Evolutionary conservation across 1,140 invertebrate genomes (phyloP).

Genomic region (Leucophenga varia): DNA sequence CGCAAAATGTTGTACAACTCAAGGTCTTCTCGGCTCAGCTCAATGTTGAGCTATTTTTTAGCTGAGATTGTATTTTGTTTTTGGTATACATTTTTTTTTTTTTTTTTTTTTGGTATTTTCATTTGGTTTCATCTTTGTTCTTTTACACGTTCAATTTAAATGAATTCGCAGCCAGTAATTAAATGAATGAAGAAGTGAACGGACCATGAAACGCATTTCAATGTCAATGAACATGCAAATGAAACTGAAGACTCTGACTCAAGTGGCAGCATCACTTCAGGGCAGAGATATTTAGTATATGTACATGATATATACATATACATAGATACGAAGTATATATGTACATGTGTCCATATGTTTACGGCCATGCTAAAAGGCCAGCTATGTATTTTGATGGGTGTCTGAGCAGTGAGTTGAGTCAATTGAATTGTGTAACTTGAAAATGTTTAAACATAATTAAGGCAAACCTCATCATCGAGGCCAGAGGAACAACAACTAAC

Average conservation of each 20-base stretch:
- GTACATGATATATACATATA: too few relatives aligned
- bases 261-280: slow-evolving; percentile 12
- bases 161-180: slow-evolving; percentile 36
- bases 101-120: not conserved
- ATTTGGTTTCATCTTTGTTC: not conserved
- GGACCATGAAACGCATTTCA: slow-evolving; percentile 49
- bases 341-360: too few relatives aligned
- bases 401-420: too few relatives aligned
- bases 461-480: too few relatives aligned
- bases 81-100: slow-evolving; percentile 11
- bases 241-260: slow-evolving; percentile 15
- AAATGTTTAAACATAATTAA: too few relatives aligned
- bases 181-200: slow-evolving; percentile 40
- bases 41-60: slow-evolving; percentile 18
- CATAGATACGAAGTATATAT: too few relatives aligned
- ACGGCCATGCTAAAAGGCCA: too few relatives aligned
- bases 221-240: slow-evolving; percentile 35
- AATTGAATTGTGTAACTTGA: too few relatives aligned
- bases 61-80: slow-evolving; percentile 14
- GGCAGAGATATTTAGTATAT: too few relatives aligned
- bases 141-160: slow-evolving; percentile 23
- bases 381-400: too few relatives aligned
- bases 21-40: slow-evolving; percentile 18
- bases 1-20: slow-evolving; percentile 21
- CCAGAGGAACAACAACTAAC: too few relatives aligned